A percentile compares a stretch with the other conserved stretches of the same genome.
Conservation (phyloP, 1,140 invertebrate genomes). For the Pinna nobilis region DNA sequence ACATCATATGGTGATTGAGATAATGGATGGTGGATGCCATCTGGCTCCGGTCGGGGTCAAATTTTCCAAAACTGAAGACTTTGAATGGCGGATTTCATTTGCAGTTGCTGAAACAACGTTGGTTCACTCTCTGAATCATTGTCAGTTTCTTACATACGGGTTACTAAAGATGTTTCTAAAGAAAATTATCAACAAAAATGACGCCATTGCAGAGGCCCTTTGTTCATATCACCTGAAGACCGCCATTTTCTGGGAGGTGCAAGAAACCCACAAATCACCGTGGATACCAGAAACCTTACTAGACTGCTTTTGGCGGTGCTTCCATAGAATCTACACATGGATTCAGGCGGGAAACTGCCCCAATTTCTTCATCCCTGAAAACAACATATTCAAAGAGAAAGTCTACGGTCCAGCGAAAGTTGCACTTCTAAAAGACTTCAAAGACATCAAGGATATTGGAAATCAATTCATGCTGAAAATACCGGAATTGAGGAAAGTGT, state of each 20-base stretch:
- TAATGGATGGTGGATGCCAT: background rate
- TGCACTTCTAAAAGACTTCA: background rate
- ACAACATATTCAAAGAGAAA: slow-evolving; percentile 9
- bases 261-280: background rate
- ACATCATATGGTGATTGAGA: background rate
- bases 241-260: background rate
- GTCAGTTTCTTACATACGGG: slow-evolving; percentile 16
- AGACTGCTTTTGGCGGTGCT: slow-evolving; percentile 3
- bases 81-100: slow-evolving; percentile 14
- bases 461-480: background rate
- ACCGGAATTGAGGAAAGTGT: background rate
- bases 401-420: background rate
- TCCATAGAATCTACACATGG: background rate
- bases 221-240: slow-evolving; percentile 22
- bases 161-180: slow-evolving; percentile 16
- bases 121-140: slow-evolving; percentile 13
- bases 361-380: slow-evolving; percentile 15
- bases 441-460: background rate
- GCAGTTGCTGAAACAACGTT: slow-evolving; percentile 3
- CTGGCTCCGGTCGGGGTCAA: background rate
- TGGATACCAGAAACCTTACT: background rate
- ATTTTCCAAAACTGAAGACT: background rate
- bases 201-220: background rate
- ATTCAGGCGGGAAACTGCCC: background rate
- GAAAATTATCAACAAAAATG: background rate